Base-by-base conservation (phyloP, 2,888 invertebrate genomes). In the Ormyrus pomaceus region DNA sequence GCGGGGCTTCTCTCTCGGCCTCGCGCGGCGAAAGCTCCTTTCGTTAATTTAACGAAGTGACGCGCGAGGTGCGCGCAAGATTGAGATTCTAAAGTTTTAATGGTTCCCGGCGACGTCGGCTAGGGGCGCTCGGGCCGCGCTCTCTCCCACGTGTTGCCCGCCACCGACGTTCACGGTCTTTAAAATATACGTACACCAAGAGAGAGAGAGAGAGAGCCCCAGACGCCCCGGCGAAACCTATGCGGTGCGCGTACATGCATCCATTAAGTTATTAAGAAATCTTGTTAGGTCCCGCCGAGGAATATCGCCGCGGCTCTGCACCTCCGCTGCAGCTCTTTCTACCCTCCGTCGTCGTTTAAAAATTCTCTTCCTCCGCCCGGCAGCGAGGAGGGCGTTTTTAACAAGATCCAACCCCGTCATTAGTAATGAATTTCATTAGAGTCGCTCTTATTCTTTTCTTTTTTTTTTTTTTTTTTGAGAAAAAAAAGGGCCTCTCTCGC, bases 241-340 rank as follows among this genome's bases (percentile, higher is more conserved):
- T 83, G 79, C 82, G 84, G 78, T 83, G 84, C 82, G 78, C 55
- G 69, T 58, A 34, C 34, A 62, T 7, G 80, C 81, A 79, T 79
- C 85, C 84, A 85, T 87, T 84, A 84, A 86, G 85, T 86, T 87
- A 86, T 86, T 84, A 84, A 83, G 82, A 82, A 83, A 86, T 86
- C 86, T 86, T 85, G 84, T 85, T 86, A 85, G 55, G 46, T 4
- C n/a, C 34, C 64, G 50, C 50, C 7, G 7, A 34, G 6, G 9
- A 34, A 34, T 34, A 34, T 34, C 34, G 34, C 4, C 34, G 34
- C 34, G 34, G 34, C 34, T 19, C 19, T 19, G 19, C 19, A 19
- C 19, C 19, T 19, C 19, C 34, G 34, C 4, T 2, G 34, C 34
- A 4, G 34, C 34, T 34, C 34, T 34, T 34, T 2, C 34, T 34